A percentile compares a stretch with the other conserved stretches of the same genome.
These are phyloP conservation scores for Ephydatia muelleri DNA, from an alignment of 37 sponge, comb jelly and placozoan species.

Conservation along the genomic window DNA sequence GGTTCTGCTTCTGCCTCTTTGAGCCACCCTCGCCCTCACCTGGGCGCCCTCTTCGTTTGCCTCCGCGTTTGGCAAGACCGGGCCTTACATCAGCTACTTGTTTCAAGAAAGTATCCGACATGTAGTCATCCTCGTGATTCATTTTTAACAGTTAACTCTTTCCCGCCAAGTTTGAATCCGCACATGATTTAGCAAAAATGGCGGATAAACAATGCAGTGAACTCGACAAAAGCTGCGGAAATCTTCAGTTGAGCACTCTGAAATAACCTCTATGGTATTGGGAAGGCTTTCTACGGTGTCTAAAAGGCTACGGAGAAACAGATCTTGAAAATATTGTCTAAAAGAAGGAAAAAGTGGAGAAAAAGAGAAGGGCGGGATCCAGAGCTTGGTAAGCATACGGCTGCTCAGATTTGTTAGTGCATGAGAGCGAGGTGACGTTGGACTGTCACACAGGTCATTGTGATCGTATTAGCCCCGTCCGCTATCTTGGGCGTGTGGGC, in stretches of 20 bases:
- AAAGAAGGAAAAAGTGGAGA: slow-evolving; percentile 33
- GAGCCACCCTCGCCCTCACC: slow-evolving; percentile 10
- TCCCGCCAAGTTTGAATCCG: no score
- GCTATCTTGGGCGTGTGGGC: no score
- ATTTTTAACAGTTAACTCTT: neutral
- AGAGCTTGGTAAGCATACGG: neutral
- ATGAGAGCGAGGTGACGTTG: no score
- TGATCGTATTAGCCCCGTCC: no score
- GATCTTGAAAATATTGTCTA: slow-evolving; percentile 3
- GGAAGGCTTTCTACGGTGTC: slow-evolving; percentile 2
- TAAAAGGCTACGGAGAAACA: neutral
- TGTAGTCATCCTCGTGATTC: slow-evolving; percentile 68
- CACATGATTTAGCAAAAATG: slow-evolving; percentile 41
- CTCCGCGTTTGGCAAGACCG: slow-evolving; percentile 27
- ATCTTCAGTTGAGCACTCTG: neutral
- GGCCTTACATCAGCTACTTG: slow-evolving; percentile 58
- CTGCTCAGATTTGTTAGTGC: no score
- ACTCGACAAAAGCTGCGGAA: neutral
- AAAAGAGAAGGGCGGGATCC: slow-evolving; percentile 7
- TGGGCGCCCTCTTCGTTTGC: slow-evolving; percentile 16
- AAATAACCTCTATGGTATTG: slow-evolving; percentile 5
- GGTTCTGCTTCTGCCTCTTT: slow-evolving; percentile 40
- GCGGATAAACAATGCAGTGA: slow-evolving; percentile 34
- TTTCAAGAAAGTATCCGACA: slow-evolving; percentile 73
- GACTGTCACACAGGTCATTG: no score